phyloP scores from a whole-genome alignment of 2,888 invertebrate genomes.

The Frankliniella intonsa region DNA sequence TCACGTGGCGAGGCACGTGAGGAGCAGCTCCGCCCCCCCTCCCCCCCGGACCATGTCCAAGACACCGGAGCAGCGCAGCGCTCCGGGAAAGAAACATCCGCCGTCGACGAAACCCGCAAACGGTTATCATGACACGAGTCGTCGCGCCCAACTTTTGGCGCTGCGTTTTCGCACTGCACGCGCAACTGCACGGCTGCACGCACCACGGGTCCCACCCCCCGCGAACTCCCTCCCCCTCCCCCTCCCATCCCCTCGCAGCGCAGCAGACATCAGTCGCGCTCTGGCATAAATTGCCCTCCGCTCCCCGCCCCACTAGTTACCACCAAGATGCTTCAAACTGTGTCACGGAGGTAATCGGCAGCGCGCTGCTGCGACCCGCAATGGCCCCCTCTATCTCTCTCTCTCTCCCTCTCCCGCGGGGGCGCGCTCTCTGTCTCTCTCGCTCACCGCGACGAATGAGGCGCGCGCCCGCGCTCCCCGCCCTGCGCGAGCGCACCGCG shows the following conservation, averaged over 20 bases:
- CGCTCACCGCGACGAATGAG: background rate
- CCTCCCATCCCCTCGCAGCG: background rate
- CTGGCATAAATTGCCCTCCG: background rate
- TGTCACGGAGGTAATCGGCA: slow-evolving; percentile 21
- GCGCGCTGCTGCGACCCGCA: background rate
- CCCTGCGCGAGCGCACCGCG: background rate
- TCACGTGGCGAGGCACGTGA: background rate
- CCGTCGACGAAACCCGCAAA: too few relatives aligned
- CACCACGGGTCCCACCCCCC: background rate
- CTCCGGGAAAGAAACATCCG: too few relatives aligned
- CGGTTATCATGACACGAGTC: too few relatives aligned
- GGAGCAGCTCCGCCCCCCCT: too few relatives aligned
- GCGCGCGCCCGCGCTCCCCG: background rate
- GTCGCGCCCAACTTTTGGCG: background rate
- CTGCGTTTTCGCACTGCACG: background rate
- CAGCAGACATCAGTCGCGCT: slow-evolving; percentile 2
- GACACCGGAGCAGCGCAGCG: too few relatives aligned
- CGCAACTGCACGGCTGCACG: background rate
- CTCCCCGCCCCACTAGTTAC: slow-evolving; percentile 14
- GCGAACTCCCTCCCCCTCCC: background rate
- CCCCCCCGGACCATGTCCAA: too few relatives aligned
- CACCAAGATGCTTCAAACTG: slow-evolving; percentile 22
- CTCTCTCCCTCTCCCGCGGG: background rate
- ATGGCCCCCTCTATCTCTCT: background rate
- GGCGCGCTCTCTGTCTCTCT: background rate